A percentile compares a stretch with the other conserved stretches of the same genome.
Evolutionary conservation across 2,113 vertebrate genomes (phyloP).

Genomic region (Bufo bufo): DNA sequence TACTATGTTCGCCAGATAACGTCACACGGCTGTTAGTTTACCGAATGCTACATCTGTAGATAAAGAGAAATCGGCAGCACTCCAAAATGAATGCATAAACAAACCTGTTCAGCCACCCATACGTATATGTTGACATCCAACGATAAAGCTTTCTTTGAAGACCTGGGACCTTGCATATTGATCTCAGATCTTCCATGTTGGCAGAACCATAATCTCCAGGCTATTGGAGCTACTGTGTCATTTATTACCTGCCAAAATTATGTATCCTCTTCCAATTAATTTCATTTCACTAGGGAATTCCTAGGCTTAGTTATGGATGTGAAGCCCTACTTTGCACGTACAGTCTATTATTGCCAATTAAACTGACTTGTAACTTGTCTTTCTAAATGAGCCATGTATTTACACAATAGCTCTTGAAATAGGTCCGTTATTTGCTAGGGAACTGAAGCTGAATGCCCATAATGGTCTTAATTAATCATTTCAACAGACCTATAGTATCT

Average conservation of each 20-base stretch:
- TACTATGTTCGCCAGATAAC: too few species aligned
- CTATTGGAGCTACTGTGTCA: background rate
- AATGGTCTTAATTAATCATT: constrained; percentile 1
- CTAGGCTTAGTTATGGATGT: background rate
- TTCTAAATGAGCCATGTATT: background rate
- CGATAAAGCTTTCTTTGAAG: too few species aligned
- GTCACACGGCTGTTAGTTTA: too few species aligned
- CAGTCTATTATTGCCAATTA: background rate
- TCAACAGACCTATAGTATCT: background rate
- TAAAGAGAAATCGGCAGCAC: too few species aligned
- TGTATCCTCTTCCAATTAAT: background rate
- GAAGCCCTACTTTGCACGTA: background rate
- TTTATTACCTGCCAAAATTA: background rate
- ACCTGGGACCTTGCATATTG: too few species aligned
- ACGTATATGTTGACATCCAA: too few species aligned
- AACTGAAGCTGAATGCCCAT: background rate
- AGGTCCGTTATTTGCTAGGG: background rate
- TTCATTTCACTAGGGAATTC: background rate
- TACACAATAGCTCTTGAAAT: background rate
- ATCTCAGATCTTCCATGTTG: too few species aligned
- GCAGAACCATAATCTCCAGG: too few species aligned
- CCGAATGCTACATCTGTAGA: too few species aligned
- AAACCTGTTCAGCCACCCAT: too few species aligned
- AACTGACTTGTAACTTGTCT: background rate
- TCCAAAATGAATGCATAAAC: too few species aligned